Conservation (phyloP, 2,797 vertebrate species). For the Threskiornis aethiopicus region DNA sequence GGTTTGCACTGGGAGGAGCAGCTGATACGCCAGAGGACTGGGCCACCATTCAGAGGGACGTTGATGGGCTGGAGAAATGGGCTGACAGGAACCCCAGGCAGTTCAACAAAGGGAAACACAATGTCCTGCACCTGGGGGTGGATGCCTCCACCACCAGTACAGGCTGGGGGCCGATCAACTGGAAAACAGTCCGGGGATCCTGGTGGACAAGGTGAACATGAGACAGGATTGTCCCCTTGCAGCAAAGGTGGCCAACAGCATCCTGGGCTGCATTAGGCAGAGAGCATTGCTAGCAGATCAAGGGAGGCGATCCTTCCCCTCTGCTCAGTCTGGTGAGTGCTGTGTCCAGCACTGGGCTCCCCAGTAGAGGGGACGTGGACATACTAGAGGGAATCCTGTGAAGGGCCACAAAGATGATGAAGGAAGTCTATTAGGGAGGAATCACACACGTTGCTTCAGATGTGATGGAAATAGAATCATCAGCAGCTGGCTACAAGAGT, state of each 20-base stretch:
- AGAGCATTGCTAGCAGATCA: not conserved
- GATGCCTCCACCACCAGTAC: not conserved
- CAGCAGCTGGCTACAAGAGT: not conserved
- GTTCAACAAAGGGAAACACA: not conserved
- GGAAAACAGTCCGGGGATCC: not conserved
- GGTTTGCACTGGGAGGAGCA: not conserved
- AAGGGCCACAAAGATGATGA: not conserved
- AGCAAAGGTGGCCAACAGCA: not conserved
- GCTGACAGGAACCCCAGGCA: not conserved
- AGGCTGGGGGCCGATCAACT: accelerated
- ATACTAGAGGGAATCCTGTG: accelerated
- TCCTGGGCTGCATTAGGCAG: not conserved
- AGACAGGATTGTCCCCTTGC: not conserved
- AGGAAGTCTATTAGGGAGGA: not conserved
- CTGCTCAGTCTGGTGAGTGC: not conserved
- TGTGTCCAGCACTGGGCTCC: not conserved
- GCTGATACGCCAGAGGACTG: not conserved
- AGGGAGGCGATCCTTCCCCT: not conserved
- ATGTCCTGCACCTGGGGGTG: not conserved
- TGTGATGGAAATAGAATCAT: not conserved
- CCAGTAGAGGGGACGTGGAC: accelerated
- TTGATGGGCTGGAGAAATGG: not conserved
- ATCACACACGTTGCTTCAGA: not conserved
- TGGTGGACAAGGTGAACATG: not conserved
- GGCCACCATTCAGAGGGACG: not conserved